A percentile compares a stretch with the other conserved stretches of the same genome.
Evolutionary conservation across 2,888 invertebrate genomes (phyloP).

Genomic region (Metallyticus violacea): DNA sequence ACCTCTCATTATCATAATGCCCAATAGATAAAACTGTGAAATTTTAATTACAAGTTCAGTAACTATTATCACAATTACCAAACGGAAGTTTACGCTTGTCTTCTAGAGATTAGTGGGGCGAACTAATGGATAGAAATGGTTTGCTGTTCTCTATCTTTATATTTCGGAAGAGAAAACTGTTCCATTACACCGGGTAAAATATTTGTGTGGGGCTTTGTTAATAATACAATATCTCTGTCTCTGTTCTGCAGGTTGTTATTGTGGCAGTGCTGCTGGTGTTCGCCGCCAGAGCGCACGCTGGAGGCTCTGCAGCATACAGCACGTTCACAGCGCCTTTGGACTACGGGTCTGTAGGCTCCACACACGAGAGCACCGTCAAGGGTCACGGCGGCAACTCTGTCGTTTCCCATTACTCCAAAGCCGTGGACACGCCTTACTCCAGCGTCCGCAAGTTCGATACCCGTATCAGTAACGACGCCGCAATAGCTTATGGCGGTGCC

Average conservation of each 20-base stretch:
- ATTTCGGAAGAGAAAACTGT: no score
- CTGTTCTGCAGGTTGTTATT: neutral
- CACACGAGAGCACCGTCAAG: conserved; percentile 32
- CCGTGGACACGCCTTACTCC: conserved; percentile 32
- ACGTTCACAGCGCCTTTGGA: conserved; percentile 29
- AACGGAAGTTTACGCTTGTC: no score
- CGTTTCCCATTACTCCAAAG: conserved; percentile 32
- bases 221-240: no score
- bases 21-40: no score
- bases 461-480: conserved; percentile 30
- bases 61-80: no score
- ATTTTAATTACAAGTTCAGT: no score
- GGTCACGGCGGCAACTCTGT: conserved; percentile 28
- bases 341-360: conserved; percentile 29
- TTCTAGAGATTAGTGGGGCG: no score
- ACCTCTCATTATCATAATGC: no score
- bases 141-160: no score
- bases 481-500: conserved; percentile 13
- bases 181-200: no score
- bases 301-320: conserved; percentile 32
- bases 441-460: conserved; percentile 31
- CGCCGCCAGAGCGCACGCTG: conserved; percentile 27
- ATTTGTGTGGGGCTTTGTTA: no score
- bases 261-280: conserved; percentile 26
- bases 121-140: no score